Evolutionary conservation across 35 echinoderm and acorn worm genomes (phyloP), one percentile per base, ranked within the genome.

Genomic region (Amphiura filiformis): DNA sequence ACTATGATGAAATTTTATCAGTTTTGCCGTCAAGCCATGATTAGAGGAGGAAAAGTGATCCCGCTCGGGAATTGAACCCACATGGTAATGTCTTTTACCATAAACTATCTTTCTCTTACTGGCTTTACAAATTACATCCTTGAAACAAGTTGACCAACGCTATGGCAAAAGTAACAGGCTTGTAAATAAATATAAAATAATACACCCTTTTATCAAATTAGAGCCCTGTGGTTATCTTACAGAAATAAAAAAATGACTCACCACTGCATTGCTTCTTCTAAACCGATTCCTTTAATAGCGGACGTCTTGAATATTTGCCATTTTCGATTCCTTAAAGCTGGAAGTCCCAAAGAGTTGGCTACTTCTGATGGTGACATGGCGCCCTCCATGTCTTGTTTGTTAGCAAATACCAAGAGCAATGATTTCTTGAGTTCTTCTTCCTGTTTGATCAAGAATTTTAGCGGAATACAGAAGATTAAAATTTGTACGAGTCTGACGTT

Each of bases 291-390:
- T 70, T 98, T 94, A 0, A 92, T 78, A 64, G 96, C 96, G 15
- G 96, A 98, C 32, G 96, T 98, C 78, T 94, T 93, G 87, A 98
- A 98, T 84, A 98, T 98, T 83, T 93, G 93, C 82, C 90, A 98
- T 79, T 91, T 94, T 34, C 96, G 93, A 37, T 65, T 87, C 79
- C 90, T 89, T 23, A 94, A 34, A 36, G 93, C 96, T 77, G 96
- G 82, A 31, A 98, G 87, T 61, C 96, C 96, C 3, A 94, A 75
- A 35, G 93, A 82, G 33, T 82, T 94, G 23, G 96, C 93, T 37
- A 98, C 96, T 85, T 98, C 89, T 39, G 96, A 86, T 35, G 90
- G 86, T 22, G 92, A 83, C 56, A 94, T 87, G n/a, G 89, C 86
- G 36, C 87, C 90, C 49, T 98, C 93, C 90, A 98, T 92, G 88